phyloP scores from a whole-genome alignment of 1,140 invertebrate species.

The Limonius californicus region DNA sequence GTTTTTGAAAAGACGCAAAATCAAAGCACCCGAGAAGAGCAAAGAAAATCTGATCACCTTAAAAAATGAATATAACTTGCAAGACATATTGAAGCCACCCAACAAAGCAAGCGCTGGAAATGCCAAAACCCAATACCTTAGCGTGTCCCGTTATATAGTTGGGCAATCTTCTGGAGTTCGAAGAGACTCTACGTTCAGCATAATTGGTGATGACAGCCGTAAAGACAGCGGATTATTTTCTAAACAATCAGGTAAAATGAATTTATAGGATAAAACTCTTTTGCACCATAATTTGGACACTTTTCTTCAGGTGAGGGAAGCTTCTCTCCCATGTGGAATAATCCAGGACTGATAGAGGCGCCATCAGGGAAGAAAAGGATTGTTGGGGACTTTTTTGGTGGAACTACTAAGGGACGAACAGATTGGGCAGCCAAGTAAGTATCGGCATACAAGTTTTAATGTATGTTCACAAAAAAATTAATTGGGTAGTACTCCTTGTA shows the following conservation, averaged over 20 bases:
- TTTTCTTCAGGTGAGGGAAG: slow-evolving; percentile 25
- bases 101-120: slow-evolving; percentile 47
- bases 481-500: too few species aligned
- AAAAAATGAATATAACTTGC: slow-evolving; percentile 49
- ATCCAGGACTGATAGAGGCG: slow-evolving; percentile 25
- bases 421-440: slow-evolving; percentile 63
- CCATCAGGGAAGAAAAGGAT: slow-evolving; percentile 41
- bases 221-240: background rate
- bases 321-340: slow-evolving; percentile 27
- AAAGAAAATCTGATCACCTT: slow-evolving; percentile 53
- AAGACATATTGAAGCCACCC: slow-evolving; percentile 43
- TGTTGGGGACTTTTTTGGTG: slow-evolving; percentile 46
- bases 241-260: slow-evolving; percentile 2
- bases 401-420: slow-evolving; percentile 52
- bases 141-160: slow-evolving; percentile 67
- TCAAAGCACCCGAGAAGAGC: slow-evolving; percentile 43
- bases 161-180: slow-evolving; percentile 48
- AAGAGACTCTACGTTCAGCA: slow-evolving; percentile 23
- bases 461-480: too few species aligned
- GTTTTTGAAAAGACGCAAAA: slow-evolving; percentile 43
- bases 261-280: too few species aligned
- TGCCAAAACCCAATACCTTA: slow-evolving; percentile 71
- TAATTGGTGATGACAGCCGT: background rate
- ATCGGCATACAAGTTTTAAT: too few species aligned
- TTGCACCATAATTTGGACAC: too few species aligned